phyloP scores from a whole-genome alignment of 2,797 vertebrate species.

The Gorsachius magnificus region DNA sequence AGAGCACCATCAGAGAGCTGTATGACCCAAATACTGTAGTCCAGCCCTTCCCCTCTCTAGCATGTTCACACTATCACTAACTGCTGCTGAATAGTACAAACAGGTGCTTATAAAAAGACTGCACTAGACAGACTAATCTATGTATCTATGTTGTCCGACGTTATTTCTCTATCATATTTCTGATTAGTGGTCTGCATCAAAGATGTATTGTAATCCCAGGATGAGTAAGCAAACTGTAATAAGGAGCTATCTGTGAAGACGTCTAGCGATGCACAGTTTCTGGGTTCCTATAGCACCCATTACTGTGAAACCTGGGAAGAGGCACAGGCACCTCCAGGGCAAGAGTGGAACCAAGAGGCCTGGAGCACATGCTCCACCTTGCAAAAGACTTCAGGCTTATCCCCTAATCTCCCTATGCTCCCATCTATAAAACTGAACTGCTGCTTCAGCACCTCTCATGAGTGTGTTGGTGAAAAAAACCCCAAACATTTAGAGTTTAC shows the following conservation, averaged over 20 bases:
- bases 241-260: neutral
- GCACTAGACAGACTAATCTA: neutral
- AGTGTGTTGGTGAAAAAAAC: neutral
- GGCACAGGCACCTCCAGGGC: neutral
- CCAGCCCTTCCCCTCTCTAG: neutral
- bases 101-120: neutral
- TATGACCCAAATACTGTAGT: neutral
- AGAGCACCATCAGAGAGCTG: neutral
- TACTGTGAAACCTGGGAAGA: neutral
- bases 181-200: neutral
- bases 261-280: neutral
- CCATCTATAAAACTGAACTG: neutral
- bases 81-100: neutral
- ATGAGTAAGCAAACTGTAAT: neutral
- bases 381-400: neutral
- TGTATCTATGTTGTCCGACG: neutral
- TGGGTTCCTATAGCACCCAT: neutral
- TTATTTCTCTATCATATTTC: neutral
- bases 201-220: neutral
- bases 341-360: neutral
- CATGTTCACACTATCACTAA: neutral
- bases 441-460: neutral
- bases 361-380: neutral
- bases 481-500: neutral
- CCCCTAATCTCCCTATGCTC: neutral